Evolutionary conservation across 2,797 vertebrate genomes (phyloP), one percentile per base, ranked within the genome.

Genomic region (Galagoides demidoff): DNA sequence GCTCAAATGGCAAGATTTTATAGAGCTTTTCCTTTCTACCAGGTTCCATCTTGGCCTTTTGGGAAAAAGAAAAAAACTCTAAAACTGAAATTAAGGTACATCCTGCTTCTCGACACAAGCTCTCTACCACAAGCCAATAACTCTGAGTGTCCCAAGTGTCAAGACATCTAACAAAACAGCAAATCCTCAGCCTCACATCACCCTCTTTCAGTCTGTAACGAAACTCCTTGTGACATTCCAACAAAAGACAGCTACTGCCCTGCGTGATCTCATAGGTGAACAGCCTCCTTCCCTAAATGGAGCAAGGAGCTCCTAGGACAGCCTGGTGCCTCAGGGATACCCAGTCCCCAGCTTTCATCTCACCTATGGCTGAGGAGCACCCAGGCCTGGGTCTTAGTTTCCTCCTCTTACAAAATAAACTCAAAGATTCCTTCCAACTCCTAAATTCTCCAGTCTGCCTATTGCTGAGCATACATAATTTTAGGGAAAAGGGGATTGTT

Each of bases 261-360:
- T 1, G 1, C 39, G 4, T 4, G 22, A 39, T 27, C 20, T 37
- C 5, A 5, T 0, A 22, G 0, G 4, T n/a, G 16, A 78, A 22
- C 0, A 3, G 49, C 49, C 49, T 52, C 20, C n/a, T 29, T 52
- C 61, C 73, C 27, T 14, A 61, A 2, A 59, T 29, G 8, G 12
- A 23, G 12, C 7, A 3, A 83, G 76, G 64, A 52, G 45, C 20
- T 8, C 34, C 85, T 14, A 6, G 34, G 49, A 52, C 14, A 22
- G n/a, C 39, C 34, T 23, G 23, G 14, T 1, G 3, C 70, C 13
- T 13, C 11, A n/a, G 2, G n/a, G 37, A 1, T 27, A 45, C 85
- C 57, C 5, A 1, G 4, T 20, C 10, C 91, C 82, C 10, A 45
- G 31, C 43, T 84, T 57, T 57, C 64, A 14, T 64, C 76, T 45